Percentiles rank a stretch among this genome's conserved stretches.
phyloP scores from a whole-genome alignment of 2,888 invertebrate genomes.

The Criorhina ranunculi region DNA sequence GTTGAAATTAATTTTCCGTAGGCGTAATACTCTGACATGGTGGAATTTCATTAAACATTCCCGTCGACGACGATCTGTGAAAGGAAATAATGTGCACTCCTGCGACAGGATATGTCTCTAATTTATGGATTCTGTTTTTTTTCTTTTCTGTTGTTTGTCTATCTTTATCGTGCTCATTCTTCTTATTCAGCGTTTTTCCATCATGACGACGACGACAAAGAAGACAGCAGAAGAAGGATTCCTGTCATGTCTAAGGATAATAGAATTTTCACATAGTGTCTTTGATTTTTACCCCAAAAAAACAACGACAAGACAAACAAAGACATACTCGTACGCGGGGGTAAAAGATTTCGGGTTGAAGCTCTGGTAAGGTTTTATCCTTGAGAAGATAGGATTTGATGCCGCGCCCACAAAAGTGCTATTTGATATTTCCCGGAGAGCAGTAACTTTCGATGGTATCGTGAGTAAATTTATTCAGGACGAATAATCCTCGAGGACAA shows the following conservation, averaged over 20 bases:
- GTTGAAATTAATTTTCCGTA: slow-evolving; percentile 69
- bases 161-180: slow-evolving; percentile 37
- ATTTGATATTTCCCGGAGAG: background rate
- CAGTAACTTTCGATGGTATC: slow-evolving; percentile 2
- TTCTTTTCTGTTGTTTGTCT: slow-evolving; percentile 48
- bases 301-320: slow-evolving; percentile 1
- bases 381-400: background rate
- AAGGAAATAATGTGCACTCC: slow-evolving; percentile 51
- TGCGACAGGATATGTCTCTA: slow-evolving; percentile 62
- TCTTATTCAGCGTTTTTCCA: slow-evolving; percentile 43
- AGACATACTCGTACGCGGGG: background rate
- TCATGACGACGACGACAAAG: slow-evolving; percentile 17
- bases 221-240: slow-evolving; percentile 2
- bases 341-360: background rate
- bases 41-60: slow-evolving; percentile 72
- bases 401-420: background rate
- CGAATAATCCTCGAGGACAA: slow-evolving; percentile 39
- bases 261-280: slow-evolving; percentile 20
- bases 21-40: slow-evolving; percentile 65
- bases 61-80: slow-evolving; percentile 3
- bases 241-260: slow-evolving; percentile 22
- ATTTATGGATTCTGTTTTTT: slow-evolving; percentile 71
- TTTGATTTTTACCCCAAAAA: slow-evolving; percentile 24
- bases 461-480: slow-evolving; percentile 29
- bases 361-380: background rate